A percentile compares a stretch with the other conserved stretches of the same genome.
Evolutionary conservation across 2,888 invertebrate genomes (phyloP).

Genomic region (Pristionchus mayeri): DNA sequence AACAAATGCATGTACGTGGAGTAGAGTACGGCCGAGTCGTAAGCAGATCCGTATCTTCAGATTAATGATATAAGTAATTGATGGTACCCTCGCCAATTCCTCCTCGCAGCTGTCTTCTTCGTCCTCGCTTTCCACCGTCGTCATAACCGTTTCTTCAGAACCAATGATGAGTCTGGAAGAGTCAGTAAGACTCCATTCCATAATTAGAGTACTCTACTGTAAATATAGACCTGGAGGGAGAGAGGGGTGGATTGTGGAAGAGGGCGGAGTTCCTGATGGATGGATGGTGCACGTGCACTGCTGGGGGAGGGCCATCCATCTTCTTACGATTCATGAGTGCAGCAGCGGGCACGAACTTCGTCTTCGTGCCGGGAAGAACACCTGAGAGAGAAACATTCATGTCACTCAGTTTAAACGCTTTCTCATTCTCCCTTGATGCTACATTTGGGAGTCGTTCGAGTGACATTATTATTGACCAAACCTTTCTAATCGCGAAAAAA

Average conservation of each 20-base stretch:
- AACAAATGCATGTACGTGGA: not conserved
- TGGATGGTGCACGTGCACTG: not conserved
- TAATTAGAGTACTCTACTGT: not conserved
- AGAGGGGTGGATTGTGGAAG: not conserved
- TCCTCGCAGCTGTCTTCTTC: not conserved
- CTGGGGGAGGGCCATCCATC: not conserved
- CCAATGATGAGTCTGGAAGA: not conserved
- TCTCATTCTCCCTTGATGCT: not conserved
- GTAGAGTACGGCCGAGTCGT: not conserved
- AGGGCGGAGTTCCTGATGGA: not conserved
- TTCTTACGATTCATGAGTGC: no score
- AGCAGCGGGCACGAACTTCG: not conserved
- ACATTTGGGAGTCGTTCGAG: not conserved
- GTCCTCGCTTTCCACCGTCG: not conserved
- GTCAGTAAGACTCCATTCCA: no score
- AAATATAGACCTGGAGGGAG: conserved; percentile 11
- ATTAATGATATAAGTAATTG: not conserved
- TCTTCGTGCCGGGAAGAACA: not conserved
- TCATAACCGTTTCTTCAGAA: not conserved
- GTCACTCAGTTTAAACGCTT: not conserved
- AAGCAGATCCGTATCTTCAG: not conserved
- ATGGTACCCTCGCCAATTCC: not conserved
- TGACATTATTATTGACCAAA: not conserved
- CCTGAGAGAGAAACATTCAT: not conserved
- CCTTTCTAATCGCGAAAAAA: not conserved